These are phyloP conservation scores for Chaetoderma sp. DNA, from an alignment of 2,888 invertebrate genomes.

Conservation along the genomic window DNA sequence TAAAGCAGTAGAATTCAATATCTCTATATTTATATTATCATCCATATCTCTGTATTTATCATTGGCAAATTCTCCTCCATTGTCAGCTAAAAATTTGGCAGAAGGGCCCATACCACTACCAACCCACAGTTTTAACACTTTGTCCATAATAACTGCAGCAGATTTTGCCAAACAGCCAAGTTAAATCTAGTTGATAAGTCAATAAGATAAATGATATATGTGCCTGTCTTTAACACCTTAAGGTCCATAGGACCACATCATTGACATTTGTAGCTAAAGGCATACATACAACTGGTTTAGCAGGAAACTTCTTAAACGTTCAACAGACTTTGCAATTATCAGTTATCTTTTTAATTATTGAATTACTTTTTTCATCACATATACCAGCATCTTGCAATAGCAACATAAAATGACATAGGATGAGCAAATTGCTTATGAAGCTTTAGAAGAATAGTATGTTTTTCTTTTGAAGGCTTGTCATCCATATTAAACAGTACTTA, in stretches of 20 bases:
- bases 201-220: conserved; percentile 15
- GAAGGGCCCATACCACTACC: conserved; percentile 9
- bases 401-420: background rate
- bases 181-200: conserved; percentile 11
- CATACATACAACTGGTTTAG: conserved; percentile 7
- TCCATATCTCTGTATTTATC: conserved; percentile 9
- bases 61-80: conserved; percentile 20
- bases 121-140: conserved; percentile 10
- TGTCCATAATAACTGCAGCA: conserved; percentile 1
- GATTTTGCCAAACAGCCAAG: background rate
- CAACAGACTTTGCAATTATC: conserved; percentile 5
- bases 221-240: background rate
- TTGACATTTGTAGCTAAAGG: conserved; percentile 13
- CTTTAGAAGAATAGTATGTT: too few species aligned
- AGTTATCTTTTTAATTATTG: background rate
- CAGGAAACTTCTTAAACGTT: background rate
- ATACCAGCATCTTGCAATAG: conserved; percentile 13
- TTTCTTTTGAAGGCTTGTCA: too few species aligned
- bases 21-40: conserved; percentile 12
- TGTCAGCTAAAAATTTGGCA: conserved; percentile 13
- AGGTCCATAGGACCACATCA: conserved; percentile 18
- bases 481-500: too few species aligned
- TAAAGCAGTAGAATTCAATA: background rate
- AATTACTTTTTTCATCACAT: background rate
- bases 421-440: background rate